A percentile compares a stretch with the other conserved stretches of the same genome.
phyloP scores from a whole-genome alignment of 2,888 invertebrate genomes.

The Syrphus vitripennis region DNA sequence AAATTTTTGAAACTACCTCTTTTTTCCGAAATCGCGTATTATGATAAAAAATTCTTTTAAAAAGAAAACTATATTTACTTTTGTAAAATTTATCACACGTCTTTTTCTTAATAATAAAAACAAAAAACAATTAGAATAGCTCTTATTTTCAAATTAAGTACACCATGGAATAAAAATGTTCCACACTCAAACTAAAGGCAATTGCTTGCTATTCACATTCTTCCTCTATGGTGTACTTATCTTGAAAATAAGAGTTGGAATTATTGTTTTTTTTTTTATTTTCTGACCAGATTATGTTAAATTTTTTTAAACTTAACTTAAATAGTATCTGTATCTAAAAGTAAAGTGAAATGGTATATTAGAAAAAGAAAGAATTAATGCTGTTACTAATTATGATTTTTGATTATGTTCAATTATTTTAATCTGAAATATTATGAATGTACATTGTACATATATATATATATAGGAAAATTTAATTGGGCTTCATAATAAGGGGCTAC shows the following conservation, averaged over 20 bases:
- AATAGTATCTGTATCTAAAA: background rate
- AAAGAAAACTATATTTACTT: too few relatives aligned
- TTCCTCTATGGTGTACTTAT: too few relatives aligned
- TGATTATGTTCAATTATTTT: background rate
- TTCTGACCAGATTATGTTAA: too few relatives aligned
- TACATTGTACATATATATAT: background rate
- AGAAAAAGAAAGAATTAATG: background rate
- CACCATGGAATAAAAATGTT: too few relatives aligned
- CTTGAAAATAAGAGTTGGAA: too few relatives aligned
- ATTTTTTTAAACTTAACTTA: background rate
- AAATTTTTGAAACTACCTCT: background rate
- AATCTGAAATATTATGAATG: background rate
- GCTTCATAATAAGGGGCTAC: background rate
- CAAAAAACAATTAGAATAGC: too few relatives aligned
- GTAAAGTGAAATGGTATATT: background rate
- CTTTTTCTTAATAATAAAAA: too few relatives aligned
- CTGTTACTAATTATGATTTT: background rate
- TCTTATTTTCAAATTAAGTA: too few relatives aligned
- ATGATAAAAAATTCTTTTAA: background rate
- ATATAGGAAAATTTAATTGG: background rate
- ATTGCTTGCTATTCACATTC: too few relatives aligned
- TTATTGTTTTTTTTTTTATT: too few relatives aligned
- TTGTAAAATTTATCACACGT: too few relatives aligned
- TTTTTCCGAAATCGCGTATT: background rate
- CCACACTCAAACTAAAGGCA: too few relatives aligned